Percentiles rank a stretch among this genome's conserved stretches.
These are phyloP conservation scores for Pollenia angustigena DNA, from an alignment of 2,888 invertebrate species.

Conservation along the genomic window DNA sequence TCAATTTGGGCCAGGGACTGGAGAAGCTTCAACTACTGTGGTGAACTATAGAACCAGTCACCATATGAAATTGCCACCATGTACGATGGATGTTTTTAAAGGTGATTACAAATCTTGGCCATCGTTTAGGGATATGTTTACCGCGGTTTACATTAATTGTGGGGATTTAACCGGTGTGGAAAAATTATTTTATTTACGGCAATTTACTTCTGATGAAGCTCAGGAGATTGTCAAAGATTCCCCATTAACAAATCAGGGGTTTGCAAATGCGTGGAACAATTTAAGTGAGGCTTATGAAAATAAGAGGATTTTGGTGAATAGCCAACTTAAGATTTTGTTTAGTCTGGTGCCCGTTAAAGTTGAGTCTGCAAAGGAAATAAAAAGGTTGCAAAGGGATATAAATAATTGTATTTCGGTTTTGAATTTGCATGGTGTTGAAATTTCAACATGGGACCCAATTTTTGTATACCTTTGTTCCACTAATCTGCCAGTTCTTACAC, in stretches of 20 bases:
- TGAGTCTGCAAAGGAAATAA: not conserved
- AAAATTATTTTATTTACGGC: not conserved
- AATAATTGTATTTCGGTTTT: slow-evolving; percentile 5
- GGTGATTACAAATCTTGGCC: not conserved
- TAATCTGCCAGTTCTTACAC: not conserved
- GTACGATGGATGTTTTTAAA: not conserved
- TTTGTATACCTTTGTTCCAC: not conserved
- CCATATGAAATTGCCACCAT: not conserved
- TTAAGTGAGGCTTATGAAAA: too few relatives aligned
- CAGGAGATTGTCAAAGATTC: not conserved
- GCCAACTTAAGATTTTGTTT: too few relatives aligned
- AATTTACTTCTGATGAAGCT: slow-evolving; percentile 2
- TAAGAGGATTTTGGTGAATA: too few relatives aligned
- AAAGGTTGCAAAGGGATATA: not conserved
- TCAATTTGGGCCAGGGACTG: not conserved
- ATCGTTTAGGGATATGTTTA: not conserved
- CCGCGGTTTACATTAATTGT: not conserved
- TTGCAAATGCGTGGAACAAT: too few relatives aligned
- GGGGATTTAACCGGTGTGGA: not conserved
- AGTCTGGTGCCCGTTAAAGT: too few relatives aligned
- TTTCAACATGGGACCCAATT: not conserved
- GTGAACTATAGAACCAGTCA: too few relatives aligned
- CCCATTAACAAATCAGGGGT: too few relatives aligned
- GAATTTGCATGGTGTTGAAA: not conserved
- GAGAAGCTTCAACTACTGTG: too few relatives aligned